Percentiles rank a stretch among this genome's conserved stretches.
Conservation (phyloP, 1,140 invertebrate genomes). For the Bombus balteatus region DNA sequence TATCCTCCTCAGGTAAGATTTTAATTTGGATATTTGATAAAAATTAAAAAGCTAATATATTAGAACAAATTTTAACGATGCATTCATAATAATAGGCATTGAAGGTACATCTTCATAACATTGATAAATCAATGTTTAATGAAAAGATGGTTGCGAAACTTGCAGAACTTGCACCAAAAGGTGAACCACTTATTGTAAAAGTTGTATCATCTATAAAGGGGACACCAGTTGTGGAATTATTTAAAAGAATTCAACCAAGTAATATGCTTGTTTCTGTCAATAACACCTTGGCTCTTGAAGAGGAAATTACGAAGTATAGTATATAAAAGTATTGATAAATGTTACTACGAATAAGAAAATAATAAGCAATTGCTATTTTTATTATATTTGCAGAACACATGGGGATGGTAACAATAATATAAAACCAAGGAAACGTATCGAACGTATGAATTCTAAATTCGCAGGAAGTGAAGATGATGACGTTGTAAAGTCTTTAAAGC, state of each 20-base stretch:
- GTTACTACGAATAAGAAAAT: not conserved
- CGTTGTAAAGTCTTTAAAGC: slow-evolving; percentile 55
- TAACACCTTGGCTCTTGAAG: slow-evolving; percentile 83
- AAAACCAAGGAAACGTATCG: slow-evolving; percentile 61
- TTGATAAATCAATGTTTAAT: slow-evolving; percentile 79
- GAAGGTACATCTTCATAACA: slow-evolving; percentile 81
- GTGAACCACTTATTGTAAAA: slow-evolving; percentile 78
- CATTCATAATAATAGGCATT: slow-evolving; percentile 77
- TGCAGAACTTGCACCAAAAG: slow-evolving; percentile 79
- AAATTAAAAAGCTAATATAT: not conserved
- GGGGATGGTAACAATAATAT: slow-evolving; percentile 71
- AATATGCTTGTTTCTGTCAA: slow-evolving; percentile 86
- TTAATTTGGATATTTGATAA: not conserved
- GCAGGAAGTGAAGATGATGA: slow-evolving; percentile 34
- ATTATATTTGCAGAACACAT: slow-evolving; percentile 43
- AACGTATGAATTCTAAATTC: slow-evolving; percentile 59
- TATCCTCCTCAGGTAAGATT: slow-evolving; percentile 76
- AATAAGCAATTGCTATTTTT: slow-evolving; percentile 12
- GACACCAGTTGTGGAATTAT: slow-evolving; percentile 84
- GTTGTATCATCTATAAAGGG: slow-evolving; percentile 61
- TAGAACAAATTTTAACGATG: not conserved
- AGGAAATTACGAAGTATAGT: slow-evolving; percentile 58
- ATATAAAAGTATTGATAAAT: not conserved
- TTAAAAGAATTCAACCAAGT: slow-evolving; percentile 83
- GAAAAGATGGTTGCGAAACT: slow-evolving; percentile 81